These are phyloP conservation scores for Nomada fabriciana DNA, from an alignment of 2,888 invertebrate species.

Conservation along the genomic window DNA sequence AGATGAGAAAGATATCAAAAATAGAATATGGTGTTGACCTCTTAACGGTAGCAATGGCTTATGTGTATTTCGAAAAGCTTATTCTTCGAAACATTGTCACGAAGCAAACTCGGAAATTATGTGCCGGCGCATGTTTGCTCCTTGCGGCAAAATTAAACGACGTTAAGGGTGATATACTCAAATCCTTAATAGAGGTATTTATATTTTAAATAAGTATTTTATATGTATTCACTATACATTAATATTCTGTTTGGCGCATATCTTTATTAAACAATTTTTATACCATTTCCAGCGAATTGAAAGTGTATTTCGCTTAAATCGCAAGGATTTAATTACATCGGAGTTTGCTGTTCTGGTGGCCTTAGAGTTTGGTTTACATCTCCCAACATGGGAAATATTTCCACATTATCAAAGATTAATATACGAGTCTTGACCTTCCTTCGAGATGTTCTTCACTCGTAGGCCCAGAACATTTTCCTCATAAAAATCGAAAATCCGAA, in stretches of 20 bases:
- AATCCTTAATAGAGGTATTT: conserved; percentile 93
- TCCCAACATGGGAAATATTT: conserved; percentile 95
- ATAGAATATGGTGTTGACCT: conserved; percentile 93
- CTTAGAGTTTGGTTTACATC: conserved; percentile 96
- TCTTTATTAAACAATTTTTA: conserved; percentile 36
- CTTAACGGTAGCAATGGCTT: conserved; percentile 97
- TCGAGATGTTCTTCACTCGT: conserved; percentile 43
- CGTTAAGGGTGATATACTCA: conserved; percentile 95
- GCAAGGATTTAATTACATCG: conserved; percentile 94
- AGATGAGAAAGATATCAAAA: conserved; percentile 96
- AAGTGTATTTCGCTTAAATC: conserved; percentile 94
- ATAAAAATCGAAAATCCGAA: conserved; percentile 20
- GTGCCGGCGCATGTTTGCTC: conserved; percentile 97
- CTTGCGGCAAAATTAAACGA: conserved; percentile 98
- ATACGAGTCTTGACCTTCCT: conserved; percentile 93
- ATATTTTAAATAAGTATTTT: conserved; percentile 18
- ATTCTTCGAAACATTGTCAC: conserved; percentile 96
- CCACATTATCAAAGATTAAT: conserved; percentile 97
- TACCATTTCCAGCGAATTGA: conserved; percentile 91
- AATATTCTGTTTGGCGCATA: background rate
- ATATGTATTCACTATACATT: conserved; percentile 12
- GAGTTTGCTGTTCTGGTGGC: conserved; percentile 98
- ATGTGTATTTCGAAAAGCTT: conserved; percentile 99
- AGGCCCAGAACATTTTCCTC: conserved; percentile 52
- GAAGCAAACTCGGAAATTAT: conserved; percentile 97